Evolutionary conservation across 2,113 vertebrate species (phyloP).

Genomic region (Neomonachus schauinslandi): DNA sequence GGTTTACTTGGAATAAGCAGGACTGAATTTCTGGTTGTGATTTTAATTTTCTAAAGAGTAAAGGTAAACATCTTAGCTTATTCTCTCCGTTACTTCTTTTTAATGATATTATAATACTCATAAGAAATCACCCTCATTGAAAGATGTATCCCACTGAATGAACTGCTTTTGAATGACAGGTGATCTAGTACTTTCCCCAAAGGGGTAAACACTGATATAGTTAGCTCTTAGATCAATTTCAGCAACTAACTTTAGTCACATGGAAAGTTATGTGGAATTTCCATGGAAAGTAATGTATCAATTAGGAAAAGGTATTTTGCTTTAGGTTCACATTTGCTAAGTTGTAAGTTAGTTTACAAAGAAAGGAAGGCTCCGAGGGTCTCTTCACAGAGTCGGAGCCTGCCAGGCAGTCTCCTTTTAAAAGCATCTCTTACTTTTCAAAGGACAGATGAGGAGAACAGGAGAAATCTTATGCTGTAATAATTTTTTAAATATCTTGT

Average conservation of each 20-base stretch:
- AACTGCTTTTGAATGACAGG: not conserved
- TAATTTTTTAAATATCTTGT: not conserved
- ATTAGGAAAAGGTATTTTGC: not conserved
- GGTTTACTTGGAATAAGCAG: not conserved
- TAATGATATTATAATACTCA: not conserved
- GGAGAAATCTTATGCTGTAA: not conserved
- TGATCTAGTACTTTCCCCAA: not conserved
- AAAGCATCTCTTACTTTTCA: not conserved
- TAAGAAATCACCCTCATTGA: not conserved
- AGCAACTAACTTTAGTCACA: not conserved
- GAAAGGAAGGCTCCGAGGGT: not conserved
- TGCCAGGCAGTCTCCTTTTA: not conserved
- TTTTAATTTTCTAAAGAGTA: slow-evolving; percentile 62
- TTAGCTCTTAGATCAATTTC: not conserved
- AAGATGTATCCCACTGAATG: slow-evolving; percentile 18
- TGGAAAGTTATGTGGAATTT: not conserved
- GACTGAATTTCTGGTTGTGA: not conserved
- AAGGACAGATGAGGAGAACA: not conserved
- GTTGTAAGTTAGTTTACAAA: not conserved
- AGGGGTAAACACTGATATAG: not conserved
- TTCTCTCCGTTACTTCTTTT: slow-evolving; percentile 11
- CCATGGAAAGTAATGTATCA: not conserved
- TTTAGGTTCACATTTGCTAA: not conserved
- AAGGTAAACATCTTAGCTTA: not conserved
- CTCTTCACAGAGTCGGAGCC: not conserved